A percentile compares a stretch with the other conserved stretches of the same genome.
These are phyloP conservation scores for Chloropsis hardwickii DNA, from an alignment of 2,113 vertebrate species.

Conservation along the genomic window DNA sequence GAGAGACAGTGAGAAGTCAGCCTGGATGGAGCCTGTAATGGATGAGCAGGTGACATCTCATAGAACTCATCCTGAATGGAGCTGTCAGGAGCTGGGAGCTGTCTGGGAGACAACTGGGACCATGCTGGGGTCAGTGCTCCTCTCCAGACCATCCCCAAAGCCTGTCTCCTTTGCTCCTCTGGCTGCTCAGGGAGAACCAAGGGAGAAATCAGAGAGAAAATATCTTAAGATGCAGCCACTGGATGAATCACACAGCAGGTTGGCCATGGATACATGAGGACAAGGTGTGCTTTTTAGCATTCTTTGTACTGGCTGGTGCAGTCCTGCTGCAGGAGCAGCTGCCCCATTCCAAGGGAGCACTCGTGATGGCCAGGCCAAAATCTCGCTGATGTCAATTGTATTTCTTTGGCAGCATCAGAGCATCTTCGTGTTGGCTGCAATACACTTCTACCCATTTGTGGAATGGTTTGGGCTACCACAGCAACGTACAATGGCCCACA, in stretches of 20 bases:
- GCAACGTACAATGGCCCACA: not conserved
- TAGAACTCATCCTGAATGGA: not conserved
- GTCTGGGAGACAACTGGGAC: not conserved
- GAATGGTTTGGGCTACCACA: not conserved
- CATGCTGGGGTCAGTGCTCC: not conserved
- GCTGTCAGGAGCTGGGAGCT: not conserved
- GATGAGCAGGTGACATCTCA: not conserved
- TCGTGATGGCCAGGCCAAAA: not conserved
- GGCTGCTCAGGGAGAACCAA: not conserved
- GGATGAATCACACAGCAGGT: not conserved
- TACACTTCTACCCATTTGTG: not conserved
- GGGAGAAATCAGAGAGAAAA: not conserved
- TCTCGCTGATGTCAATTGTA: not conserved
- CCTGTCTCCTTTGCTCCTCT: not conserved
- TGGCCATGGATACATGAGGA: not conserved
- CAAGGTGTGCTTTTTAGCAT: not conserved
- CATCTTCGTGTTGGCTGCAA: not conserved
- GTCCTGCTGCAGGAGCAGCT: not conserved
- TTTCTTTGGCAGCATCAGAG: not conserved
- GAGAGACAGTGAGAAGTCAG: not conserved
- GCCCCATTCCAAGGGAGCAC: not conserved
- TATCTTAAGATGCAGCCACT: not conserved
- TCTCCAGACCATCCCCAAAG: not conserved
- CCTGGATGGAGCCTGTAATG: accelerated
- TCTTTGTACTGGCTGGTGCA: not conserved